These are phyloP conservation scores for Thecocarcelia acutangulata DNA, from an alignment of 2,888 invertebrate genomes.

Conservation along the genomic window DNA sequence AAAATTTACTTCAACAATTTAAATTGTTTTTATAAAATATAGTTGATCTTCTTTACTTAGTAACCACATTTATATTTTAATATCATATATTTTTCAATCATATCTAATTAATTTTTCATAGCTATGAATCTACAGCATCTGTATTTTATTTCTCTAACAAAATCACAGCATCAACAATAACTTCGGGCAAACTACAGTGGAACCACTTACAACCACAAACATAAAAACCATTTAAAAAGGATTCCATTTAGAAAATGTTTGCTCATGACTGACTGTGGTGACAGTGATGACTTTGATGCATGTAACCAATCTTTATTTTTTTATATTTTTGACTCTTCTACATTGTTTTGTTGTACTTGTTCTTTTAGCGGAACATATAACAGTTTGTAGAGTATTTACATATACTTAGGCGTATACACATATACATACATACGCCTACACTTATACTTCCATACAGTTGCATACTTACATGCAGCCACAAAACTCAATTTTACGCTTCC, in stretches of 20 bases:
- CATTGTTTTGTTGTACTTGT: slow-evolving; percentile 65
- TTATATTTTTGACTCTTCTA: not conserved
- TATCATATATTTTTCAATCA: not conserved
- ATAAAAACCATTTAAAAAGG: slow-evolving; percentile 36
- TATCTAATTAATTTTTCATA: not conserved
- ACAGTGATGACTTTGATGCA: slow-evolving; percentile 40
- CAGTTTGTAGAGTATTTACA: not conserved
- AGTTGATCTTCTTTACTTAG: too few relatives aligned
- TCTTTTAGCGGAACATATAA: slow-evolving; percentile 17
- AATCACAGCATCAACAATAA: slow-evolving; percentile 31
- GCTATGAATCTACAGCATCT: slow-evolving; percentile 33
- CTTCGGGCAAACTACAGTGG: slow-evolving; percentile 13
- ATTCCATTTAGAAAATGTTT: slow-evolving; percentile 1
- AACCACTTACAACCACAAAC: slow-evolving; percentile 15
- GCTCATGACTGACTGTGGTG: not conserved
- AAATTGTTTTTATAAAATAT: too few relatives aligned
- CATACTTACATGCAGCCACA: slow-evolving; percentile 29
- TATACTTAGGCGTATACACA: not conserved
- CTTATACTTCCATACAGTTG: not conserved
- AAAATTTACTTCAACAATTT: too few relatives aligned
- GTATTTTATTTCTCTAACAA: slow-evolving; percentile 45
- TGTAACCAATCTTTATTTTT: slow-evolving; percentile 56
- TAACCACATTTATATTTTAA: too few relatives aligned
- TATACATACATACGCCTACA: not conserved
- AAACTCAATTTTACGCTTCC: slow-evolving; percentile 65